Base-by-base conservation (phyloP, 1,140 invertebrate genomes). In the Campodea augens region DNA sequence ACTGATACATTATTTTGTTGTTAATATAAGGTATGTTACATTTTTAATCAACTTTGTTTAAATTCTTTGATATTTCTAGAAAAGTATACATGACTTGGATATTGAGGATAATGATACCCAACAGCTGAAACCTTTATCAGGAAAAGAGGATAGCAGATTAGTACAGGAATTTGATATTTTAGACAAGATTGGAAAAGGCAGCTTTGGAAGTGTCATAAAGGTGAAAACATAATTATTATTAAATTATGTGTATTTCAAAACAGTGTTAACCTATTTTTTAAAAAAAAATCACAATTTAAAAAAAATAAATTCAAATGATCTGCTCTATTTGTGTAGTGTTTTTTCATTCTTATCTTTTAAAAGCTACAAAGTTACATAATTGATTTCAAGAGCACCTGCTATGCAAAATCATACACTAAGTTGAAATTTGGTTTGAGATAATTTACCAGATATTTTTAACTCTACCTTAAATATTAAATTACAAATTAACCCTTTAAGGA, bases 191-290 rank as follows among this genome's bases (percentile, higher is more conserved):
- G 93, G 93, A 0, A 82, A 81, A 63, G 93, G 93, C 15, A 91
- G 88, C 2, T 98, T 91, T 66, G 93, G 93, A 1, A 81, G 92
- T 68, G 93, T 98, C 13, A 65, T 93, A 3, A 95, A 96, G 71
- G 90, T 91, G 55, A 58, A 24, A 32, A 41, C 25, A 32, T 43
- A 38, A 21, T 43, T 45, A 5, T 36, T 44, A 44, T 18, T 5
- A 44, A 7, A n/a, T n/a, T n/a, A n/a, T n/a, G n/a, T n/a, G n/a
- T n/a, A n/a, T n/a, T n/a, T n/a, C n/a, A n/a, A n/a, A n/a, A n/a
- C n/a, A n/a, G n/a, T n/a, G n/a, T n/a, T n/a, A n/a, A n/a, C n/a
- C n/a, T n/a, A n/a, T n/a, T n/a, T n/a, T n/a, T 7, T 32, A 32
- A 7, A 32, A 10, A 32, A 32, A 10, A 32, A n/a, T 10, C 7